Evolutionary conservation across 2,113 vertebrate genomes (phyloP).

Genomic region (Solea solea): DNA sequence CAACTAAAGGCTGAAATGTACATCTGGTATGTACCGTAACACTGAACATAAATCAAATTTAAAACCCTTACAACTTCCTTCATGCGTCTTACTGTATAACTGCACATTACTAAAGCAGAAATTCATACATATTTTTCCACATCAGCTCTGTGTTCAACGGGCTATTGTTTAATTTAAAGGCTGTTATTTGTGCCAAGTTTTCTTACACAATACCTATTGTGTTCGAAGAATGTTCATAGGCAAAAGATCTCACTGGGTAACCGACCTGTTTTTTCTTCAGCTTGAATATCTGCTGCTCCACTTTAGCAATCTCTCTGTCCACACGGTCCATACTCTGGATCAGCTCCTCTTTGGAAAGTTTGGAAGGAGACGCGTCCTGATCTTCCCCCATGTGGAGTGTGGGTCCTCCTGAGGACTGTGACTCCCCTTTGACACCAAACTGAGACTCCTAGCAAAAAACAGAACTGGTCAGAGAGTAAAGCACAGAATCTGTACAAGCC

Average conservation of each 20-base stretch:
- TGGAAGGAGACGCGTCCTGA: constrained; percentile 95
- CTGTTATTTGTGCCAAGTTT: background rate
- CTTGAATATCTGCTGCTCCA: constrained; percentile 98
- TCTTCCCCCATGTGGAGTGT: constrained; percentile 87
- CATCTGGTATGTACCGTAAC: too few relatives aligned
- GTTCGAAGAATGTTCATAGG: constrained; percentile 12
- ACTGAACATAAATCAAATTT: too few relatives aligned
- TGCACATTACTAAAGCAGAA: too few relatives aligned
- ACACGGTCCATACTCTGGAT: constrained; percentile 99
- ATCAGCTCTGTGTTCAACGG: background rate
- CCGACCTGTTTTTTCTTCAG: constrained; percentile 98
- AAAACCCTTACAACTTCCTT: too few relatives aligned
- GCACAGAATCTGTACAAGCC: background rate
- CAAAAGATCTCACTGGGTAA: constrained; percentile 4
- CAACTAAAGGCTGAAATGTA: too few relatives aligned
- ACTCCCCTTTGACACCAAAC: constrained; percentile 89
- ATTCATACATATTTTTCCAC: too few relatives aligned
- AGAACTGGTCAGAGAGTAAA: constrained; percentile 2
- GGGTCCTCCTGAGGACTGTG: constrained; percentile 85
- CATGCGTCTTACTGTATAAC: too few relatives aligned
- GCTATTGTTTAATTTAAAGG: background rate
- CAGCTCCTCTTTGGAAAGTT: constrained; percentile 97
- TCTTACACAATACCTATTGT: constrained; percentile 12
- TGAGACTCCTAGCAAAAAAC: constrained; percentile 85
- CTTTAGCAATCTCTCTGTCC: constrained; percentile 97